A percentile compares a stretch with the other conserved stretches of the same genome.
phyloP scores from a whole-genome alignment of 2,797 vertebrate species.

The Petrocephalus sullivani region DNA sequence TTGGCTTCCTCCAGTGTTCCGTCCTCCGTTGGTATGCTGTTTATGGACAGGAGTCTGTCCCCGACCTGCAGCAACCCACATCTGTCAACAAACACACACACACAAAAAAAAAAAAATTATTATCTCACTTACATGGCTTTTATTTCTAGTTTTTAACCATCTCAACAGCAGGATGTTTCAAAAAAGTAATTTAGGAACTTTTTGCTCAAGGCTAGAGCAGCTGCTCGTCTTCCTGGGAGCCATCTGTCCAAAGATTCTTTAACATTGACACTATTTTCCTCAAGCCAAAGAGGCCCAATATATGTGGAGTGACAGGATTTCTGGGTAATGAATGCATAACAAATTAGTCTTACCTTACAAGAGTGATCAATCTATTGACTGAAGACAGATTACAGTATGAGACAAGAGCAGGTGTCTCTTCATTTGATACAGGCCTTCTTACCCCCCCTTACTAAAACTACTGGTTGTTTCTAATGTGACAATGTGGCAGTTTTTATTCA shows the following conservation, averaged over 20 bases:
- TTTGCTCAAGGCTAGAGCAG: background rate
- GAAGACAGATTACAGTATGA: background rate
- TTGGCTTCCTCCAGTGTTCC: slow-evolving; percentile 95
- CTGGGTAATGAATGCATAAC: background rate
- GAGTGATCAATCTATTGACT: background rate
- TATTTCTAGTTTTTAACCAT: background rate
- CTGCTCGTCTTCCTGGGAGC: background rate
- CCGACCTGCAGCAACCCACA: slow-evolving; percentile 92
- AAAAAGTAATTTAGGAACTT: background rate
- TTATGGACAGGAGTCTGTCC: slow-evolving; percentile 87
- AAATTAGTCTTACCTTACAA: background rate
- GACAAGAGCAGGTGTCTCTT: background rate
- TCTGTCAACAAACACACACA: slow-evolving; percentile 52
- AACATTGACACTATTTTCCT: background rate
- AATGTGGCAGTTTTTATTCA: no score
- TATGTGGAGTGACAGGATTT: background rate
- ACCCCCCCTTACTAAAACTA: background rate
- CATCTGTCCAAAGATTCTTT: background rate
- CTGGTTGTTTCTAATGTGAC: background rate
- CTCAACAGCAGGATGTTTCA: background rate
- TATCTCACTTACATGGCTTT: background rate
- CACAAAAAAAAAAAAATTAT: no score
- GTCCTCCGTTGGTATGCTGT: slow-evolving; percentile 85
- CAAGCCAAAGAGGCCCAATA: background rate
- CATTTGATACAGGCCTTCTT: background rate